Conservation (phyloP, 2,113 vertebrate genomes). For the Cottus gobio region DNA sequence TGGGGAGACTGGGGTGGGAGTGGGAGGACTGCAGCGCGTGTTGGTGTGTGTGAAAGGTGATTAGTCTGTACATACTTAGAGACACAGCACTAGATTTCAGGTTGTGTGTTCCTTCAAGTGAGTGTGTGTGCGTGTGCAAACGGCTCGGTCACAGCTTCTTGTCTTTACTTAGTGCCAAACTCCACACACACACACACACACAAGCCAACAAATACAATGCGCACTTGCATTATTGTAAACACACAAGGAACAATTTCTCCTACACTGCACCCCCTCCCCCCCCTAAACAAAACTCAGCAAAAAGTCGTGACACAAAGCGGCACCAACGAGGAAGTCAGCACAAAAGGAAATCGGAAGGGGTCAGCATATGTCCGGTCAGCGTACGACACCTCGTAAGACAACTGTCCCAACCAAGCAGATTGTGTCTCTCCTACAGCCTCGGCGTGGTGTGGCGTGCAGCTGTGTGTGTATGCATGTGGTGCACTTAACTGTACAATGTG, state of each 20-base stretch:
- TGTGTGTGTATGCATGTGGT: slow-evolving; percentile 28
- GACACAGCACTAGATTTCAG: not conserved
- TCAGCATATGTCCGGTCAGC: slow-evolving; percentile 84
- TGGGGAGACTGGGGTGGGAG: slow-evolving; percentile 1
- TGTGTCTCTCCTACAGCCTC: slow-evolving; percentile 60
- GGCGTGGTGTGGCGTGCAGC: slow-evolving; percentile 35
- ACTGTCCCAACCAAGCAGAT: slow-evolving; percentile 75
- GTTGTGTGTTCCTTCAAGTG: slow-evolving; percentile 13
- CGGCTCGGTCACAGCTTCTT: not conserved
- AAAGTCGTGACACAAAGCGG: slow-evolving; percentile 72
- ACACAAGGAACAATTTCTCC: slow-evolving; percentile 18
- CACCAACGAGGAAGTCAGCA: slow-evolving; percentile 79
- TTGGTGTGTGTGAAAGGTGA: not conserved
- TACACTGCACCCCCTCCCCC: not conserved
- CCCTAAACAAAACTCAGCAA: slow-evolving; percentile 66
- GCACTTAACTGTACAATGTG: slow-evolving; percentile 25
- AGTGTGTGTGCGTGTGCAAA: not conserved
- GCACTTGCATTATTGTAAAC: not conserved
- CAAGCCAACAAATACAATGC: not conserved
- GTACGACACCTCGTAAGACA: slow-evolving; percentile 78
- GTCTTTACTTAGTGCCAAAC: not conserved
- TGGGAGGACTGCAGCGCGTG: not conserved
- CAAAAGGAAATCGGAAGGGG: slow-evolving; percentile 69
- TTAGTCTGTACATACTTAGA: not conserved
- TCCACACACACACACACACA: not conserved